Percentiles rank a stretch among this genome's conserved stretches.
These are phyloP conservation scores for Anas platyrhynchos DNA, from an alignment of 2,113 vertebrate species.

Conservation along the genomic window DNA sequence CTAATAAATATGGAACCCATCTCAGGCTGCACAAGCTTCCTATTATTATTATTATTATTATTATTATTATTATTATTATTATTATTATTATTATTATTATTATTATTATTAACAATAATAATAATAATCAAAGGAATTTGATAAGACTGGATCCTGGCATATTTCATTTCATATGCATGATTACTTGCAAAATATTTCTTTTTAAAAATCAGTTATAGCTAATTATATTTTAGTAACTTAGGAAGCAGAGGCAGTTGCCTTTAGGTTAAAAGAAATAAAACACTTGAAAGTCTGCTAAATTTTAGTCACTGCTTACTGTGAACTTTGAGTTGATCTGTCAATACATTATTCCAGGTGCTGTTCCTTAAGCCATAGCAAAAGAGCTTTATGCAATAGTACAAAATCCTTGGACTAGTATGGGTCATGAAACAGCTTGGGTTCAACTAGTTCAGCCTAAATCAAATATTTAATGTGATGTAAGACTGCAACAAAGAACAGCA, in stretches of 20 bases:
- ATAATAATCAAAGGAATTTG: conserved; percentile 62
- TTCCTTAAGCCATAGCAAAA: background rate
- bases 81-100: no score
- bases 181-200: conserved; percentile 31
- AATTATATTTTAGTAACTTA: conserved; percentile 19
- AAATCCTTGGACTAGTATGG: background rate
- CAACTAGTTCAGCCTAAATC: background rate
- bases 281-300: background rate
- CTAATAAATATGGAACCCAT: conserved; percentile 45
- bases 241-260: background rate
- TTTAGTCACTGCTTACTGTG: background rate
- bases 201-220: background rate
- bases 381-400: background rate
- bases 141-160: conserved; percentile 52
- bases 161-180: conserved; percentile 50
- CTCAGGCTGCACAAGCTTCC: conserved; percentile 52
- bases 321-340: background rate
- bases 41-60: no score
- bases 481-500: background rate
- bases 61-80: background rate
- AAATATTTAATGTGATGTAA: background rate
- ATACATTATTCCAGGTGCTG: background rate
- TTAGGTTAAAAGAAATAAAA: background rate
- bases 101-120: no score
- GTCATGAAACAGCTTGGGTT: background rate